Evolutionary conservation across 2,113 vertebrate species (phyloP).

Genomic region (Vombatus ursinus): DNA sequence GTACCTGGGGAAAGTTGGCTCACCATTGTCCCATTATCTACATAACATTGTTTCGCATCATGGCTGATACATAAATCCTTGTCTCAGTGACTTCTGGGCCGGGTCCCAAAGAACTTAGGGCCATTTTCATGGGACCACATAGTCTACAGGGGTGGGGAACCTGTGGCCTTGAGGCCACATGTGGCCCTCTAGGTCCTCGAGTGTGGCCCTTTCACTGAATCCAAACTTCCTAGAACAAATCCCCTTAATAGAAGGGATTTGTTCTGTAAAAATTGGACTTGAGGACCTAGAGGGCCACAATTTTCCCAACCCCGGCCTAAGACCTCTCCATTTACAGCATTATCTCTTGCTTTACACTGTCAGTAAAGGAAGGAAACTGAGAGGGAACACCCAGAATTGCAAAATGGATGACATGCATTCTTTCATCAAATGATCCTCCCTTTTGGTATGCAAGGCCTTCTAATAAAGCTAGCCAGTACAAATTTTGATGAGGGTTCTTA

Average conservation of each 20-base stretch:
- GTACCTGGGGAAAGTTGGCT: not conserved
- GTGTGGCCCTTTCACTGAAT: too few species aligned
- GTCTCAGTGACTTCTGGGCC: not conserved
- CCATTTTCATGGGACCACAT: not conserved
- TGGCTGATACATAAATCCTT: not conserved
- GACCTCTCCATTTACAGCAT: not conserved
- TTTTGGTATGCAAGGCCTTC: not conserved
- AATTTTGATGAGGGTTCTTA: not conserved
- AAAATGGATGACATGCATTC: not conserved
- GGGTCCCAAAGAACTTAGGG: not conserved
- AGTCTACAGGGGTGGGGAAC: not conserved
- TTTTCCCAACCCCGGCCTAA: too few species aligned
- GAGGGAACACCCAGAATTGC: not conserved
- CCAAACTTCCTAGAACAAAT: too few species aligned
- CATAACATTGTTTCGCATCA: not conserved
- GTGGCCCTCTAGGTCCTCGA: too few species aligned
- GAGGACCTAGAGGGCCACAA: too few species aligned
- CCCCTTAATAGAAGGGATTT: too few species aligned
- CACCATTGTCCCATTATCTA: not conserved
- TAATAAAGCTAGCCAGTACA: not conserved
- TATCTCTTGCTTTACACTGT: not conserved
- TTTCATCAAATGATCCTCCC: not conserved
- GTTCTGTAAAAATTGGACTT: too few species aligned
- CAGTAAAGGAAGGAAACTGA: not conserved
- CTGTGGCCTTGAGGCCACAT: too few species aligned